These are phyloP conservation scores for Siniperca scherzeri DNA, from an alignment of 2,797 vertebrate genomes.

Conservation along the genomic window DNA sequence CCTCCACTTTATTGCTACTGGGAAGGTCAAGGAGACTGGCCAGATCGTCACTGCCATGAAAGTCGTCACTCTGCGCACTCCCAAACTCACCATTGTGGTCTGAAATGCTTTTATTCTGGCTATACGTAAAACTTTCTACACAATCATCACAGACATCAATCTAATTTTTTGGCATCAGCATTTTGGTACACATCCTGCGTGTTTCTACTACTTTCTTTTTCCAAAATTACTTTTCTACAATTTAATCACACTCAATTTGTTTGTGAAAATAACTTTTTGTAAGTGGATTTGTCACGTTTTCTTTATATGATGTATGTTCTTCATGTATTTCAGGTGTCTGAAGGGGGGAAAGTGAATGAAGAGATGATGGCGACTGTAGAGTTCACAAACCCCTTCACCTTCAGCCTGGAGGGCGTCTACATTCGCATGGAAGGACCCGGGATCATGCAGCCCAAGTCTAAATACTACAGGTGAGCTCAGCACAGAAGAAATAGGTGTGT, in stretches of 20 bases:
- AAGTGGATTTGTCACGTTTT: background rate
- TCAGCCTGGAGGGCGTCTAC: conserved; percentile 85
- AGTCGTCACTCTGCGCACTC: conserved; percentile 85
- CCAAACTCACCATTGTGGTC: conserved; percentile 90
- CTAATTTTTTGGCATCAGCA: background rate
- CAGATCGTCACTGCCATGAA: conserved; percentile 91
- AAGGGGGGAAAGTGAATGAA: conserved; percentile 77
- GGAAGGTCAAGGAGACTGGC: conserved; percentile 89
- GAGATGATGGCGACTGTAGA: conserved; percentile 89
- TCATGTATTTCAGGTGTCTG: conserved; percentile 83
- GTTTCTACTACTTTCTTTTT: background rate
- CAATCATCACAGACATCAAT: background rate
- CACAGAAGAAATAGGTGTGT: background rate
- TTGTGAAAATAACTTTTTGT: background rate
- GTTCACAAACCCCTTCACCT: conserved; percentile 92
- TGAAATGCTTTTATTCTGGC: background rate
- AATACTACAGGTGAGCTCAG: conserved; percentile 88
- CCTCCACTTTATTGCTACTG: conserved; percentile 93
- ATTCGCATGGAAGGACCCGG: conserved; percentile 92
- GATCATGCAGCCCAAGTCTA: conserved; percentile 82
- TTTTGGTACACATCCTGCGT: background rate
- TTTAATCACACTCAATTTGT: background rate
- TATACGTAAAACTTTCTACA: no score
- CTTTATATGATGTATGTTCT: background rate
- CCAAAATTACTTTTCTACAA: background rate